Evolutionary conservation across 2,113 vertebrate genomes (phyloP), one percentile per base, ranked within the genome.

Genomic region (Myotis lucifugus): DNA sequence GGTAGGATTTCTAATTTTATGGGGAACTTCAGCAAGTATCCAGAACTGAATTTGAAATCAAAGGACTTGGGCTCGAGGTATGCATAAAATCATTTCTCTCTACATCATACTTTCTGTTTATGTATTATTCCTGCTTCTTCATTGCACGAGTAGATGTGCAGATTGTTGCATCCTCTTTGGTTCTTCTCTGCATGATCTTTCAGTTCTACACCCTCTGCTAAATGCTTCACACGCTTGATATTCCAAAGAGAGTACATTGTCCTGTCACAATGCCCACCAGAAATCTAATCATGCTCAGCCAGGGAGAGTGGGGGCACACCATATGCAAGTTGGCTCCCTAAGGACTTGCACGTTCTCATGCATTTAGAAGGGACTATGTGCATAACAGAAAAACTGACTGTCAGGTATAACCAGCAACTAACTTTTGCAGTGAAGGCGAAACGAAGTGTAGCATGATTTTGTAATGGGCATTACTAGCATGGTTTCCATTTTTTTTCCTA

Each of bases 1-100:
- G 15, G 21, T 18, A 50, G 34, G 32, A 56, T 74, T 94, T 87
- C 77, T 32, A 52, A 32, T 79, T 77, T 69, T 50, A 73, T 56
- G 46, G 34, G 76, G 12, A 81, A 91, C n/a, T 87, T 92, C 77
- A 46, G 46, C 5, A 67, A 85, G 1, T 72, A 73, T 67, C 25
- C 21, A 67, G 81, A 91, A 88, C 15, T 82, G 17, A 85, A 94
- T 37, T 56, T 72, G 29, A 91, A 92, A 72, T 69, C 10, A 76
- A 88, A 95, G 56, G 32, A 37, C 13, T 42, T 67, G 54, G 17
- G 6, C 8, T 91, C 15, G 42, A 77, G 59, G 61, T 6, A 27
- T 1, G n/a, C 4, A 72, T 12, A 13, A 90, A 70, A 42, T 54
- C 67, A 88, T 61, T 25, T 76, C 48, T 90, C 8, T 74, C 50